phyloP scores from a whole-genome alignment of 2,888 invertebrate species.

The Pachymerium ferrugineum region DNA sequence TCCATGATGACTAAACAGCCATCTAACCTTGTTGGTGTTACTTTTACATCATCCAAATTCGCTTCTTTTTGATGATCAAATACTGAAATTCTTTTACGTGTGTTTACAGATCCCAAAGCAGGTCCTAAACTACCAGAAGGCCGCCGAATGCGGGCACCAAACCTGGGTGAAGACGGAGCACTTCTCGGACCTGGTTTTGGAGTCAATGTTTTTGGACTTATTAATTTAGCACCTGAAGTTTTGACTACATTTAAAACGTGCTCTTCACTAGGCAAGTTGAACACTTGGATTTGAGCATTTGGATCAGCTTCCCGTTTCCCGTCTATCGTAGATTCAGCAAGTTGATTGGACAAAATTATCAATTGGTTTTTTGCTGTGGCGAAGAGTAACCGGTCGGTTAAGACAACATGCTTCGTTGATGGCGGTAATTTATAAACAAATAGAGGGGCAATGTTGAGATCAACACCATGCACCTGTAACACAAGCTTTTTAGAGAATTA shows the following conservation, averaged over 20 bases:
- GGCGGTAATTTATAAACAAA: constrained; percentile 64
- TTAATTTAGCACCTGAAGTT: constrained; percentile 46
- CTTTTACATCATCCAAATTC: constrained; percentile 38
- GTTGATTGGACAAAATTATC: constrained; percentile 55
- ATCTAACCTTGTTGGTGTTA: constrained; percentile 44
- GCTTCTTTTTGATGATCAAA: neutral
- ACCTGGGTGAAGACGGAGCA: constrained; percentile 14
- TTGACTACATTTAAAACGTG: constrained; percentile 53
- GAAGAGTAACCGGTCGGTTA: constrained; percentile 65
- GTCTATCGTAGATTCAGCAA: constrained; percentile 51
- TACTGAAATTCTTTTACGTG: constrained; percentile 17
- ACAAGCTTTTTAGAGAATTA: neutral
- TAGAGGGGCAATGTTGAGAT: constrained; percentile 60
- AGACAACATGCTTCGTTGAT: constrained; percentile 57
- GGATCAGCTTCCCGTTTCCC: constrained; percentile 51
- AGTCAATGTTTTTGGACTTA: neutral
- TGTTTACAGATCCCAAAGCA: constrained; percentile 42
- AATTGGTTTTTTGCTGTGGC: constrained; percentile 53
- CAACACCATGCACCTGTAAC: constrained; percentile 60
- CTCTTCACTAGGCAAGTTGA: constrained; percentile 53
- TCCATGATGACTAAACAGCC: constrained; percentile 58
- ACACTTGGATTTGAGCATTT: constrained; percentile 56
- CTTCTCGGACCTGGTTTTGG: neutral
- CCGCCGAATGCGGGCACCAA: neutral
- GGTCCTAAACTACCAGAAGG: constrained; percentile 35